These are phyloP conservation scores for Periphyllus acericola DNA, from an alignment of 2,888 invertebrate genomes.

Conservation along the genomic window DNA sequence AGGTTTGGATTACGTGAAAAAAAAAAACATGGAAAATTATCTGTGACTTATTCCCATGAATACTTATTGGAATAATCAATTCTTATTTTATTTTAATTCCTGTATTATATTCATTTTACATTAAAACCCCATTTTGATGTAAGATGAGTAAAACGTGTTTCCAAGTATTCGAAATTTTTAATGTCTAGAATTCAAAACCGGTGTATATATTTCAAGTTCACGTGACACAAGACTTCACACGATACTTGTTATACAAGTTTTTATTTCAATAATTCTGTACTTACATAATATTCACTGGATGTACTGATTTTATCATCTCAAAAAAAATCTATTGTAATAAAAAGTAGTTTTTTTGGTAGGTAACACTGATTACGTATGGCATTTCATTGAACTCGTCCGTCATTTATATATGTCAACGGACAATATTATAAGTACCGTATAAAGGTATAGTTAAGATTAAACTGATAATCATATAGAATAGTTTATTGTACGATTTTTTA, in stretches of 20 bases:
- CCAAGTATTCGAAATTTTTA: conserved; percentile 30
- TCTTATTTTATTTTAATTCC: conserved; percentile 31
- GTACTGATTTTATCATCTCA: background rate
- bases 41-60: conserved; percentile 5
- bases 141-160: conserved; percentile 40
- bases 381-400: conserved; percentile 23
- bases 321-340: conserved; percentile 45
- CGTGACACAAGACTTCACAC: conserved; percentile 40
- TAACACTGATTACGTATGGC: conserved; percentile 26
- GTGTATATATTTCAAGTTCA: conserved; percentile 58
- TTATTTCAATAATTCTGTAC: conserved; percentile 36
- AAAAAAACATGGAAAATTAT: conserved; percentile 23
- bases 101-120: background rate
- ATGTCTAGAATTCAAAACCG: conserved; percentile 44
- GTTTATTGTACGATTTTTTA: background rate
- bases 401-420: conserved; percentile 10
- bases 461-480: background rate
- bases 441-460: background rate
- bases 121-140: conserved; percentile 25
- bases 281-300: conserved; percentile 47
- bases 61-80: conserved; percentile 4
- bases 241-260: conserved; percentile 49
- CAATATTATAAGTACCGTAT: background rate
- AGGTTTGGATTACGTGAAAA: conserved; percentile 4
- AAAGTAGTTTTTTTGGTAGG: conserved; percentile 1